Evolutionary conservation across 1,140 invertebrate species (phyloP).

Genomic region (Euschistus heros): DNA sequence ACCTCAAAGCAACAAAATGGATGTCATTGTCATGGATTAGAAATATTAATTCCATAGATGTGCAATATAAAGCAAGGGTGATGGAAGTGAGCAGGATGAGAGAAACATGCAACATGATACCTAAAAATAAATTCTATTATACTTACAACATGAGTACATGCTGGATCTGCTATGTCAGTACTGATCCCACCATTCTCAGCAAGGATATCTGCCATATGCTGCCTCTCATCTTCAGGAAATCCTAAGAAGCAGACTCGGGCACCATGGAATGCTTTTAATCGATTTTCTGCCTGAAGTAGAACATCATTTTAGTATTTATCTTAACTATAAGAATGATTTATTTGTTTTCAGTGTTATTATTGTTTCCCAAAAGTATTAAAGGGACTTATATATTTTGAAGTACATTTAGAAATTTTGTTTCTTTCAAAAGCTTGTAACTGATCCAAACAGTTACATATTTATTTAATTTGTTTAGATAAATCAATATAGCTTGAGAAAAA

Average conservation of each 20-base stretch:
- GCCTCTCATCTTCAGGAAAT: conserved; percentile 75
- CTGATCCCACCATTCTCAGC: conserved; percentile 71
- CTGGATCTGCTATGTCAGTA: conserved; percentile 61
- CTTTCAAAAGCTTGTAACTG: no score
- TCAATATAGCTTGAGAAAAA: no score
- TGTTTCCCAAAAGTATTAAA: no score
- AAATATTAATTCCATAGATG: not conserved
- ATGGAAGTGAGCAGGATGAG: not conserved
- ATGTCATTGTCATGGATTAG: no score
- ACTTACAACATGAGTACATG: conserved; percentile 84
- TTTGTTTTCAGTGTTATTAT: no score
- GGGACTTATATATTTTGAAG: no score
- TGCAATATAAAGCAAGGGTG: conserved; percentile 4
- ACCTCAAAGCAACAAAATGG: no score
- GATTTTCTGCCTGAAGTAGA: conserved; percentile 46
- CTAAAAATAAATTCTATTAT: conserved; percentile 28
- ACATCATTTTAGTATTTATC: no score
- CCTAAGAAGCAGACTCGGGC: conserved; percentile 78
- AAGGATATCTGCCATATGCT: conserved; percentile 82
- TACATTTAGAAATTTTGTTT: not conserved
- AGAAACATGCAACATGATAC: conserved; percentile 4
- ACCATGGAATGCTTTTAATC: conserved; percentile 78
- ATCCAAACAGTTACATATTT: no score
- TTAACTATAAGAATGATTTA: no score
- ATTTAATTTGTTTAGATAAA: no score